phyloP scores from a whole-genome alignment of 2,888 invertebrate genomes.

The Laspeyria flexula region DNA sequence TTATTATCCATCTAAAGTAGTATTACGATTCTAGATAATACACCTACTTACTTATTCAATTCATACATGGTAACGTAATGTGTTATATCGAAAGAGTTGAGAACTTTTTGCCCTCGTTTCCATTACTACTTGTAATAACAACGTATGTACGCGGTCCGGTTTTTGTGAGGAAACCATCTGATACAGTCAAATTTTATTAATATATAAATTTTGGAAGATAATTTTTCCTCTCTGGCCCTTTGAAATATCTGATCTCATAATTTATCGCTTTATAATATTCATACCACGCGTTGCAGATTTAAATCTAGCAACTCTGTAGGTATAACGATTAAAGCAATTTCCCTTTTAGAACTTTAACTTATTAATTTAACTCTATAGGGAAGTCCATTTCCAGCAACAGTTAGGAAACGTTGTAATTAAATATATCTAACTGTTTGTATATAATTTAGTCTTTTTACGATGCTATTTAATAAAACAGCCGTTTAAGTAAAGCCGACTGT shows the following conservation, averaged over 20 bases:
- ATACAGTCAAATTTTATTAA: too few species aligned
- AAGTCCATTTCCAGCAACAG: not conserved
- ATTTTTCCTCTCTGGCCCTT: too few species aligned
- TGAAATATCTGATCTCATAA: too few species aligned
- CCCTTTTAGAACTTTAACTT: not conserved
- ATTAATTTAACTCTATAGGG: not conserved
- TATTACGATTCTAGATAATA: constrained; percentile 24
- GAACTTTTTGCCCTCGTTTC: constrained; percentile 52
- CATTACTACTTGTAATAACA: constrained; percentile 19
- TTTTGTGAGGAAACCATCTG: too few species aligned
- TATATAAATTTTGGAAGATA: too few species aligned
- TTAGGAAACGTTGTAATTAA: not conserved
- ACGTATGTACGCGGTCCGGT: not conserved
- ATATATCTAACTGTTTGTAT: not conserved
- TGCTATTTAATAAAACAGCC: too few species aligned
- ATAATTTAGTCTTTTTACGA: not conserved
- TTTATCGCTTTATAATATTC: constrained; percentile 1
- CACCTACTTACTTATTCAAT: constrained; percentile 31
- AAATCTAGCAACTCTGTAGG: not conserved
- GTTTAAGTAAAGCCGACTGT: too few species aligned
- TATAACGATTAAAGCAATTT: not conserved
- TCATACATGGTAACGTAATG: constrained; percentile 20
- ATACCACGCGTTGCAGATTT: not conserved
- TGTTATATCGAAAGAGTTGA: constrained; percentile 40
- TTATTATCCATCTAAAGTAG: constrained; percentile 16